These are phyloP conservation scores for Phyto melanocephala DNA, from an alignment of 2,888 invertebrate genomes.

Conservation along the genomic window DNA sequence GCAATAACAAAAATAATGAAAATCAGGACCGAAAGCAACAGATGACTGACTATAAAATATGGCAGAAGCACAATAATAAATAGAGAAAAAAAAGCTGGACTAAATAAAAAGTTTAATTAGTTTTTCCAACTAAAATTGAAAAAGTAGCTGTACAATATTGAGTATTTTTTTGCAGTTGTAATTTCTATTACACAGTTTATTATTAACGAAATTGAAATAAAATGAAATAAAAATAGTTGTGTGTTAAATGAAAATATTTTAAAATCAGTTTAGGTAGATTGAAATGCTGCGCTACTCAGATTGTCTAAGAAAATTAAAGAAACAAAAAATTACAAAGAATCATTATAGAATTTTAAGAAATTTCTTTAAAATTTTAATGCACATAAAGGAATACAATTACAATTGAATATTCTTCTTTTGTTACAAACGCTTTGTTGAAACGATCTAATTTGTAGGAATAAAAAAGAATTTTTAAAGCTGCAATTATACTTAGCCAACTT, in stretches of 20 bases:
- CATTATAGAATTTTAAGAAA: too few species aligned
- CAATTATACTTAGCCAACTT: background rate
- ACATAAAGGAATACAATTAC: too few species aligned
- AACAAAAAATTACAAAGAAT: too few species aligned
- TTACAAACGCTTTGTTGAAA: background rate
- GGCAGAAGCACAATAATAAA: background rate
- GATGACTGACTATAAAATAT: conserved; percentile 49
- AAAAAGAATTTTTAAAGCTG: background rate
- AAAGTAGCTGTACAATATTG: conserved; percentile 53
- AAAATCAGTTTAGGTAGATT: background rate
- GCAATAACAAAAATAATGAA: background rate
- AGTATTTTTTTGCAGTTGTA: conserved; percentile 6
- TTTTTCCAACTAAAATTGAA: conserved; percentile 63
- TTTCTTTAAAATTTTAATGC: too few species aligned
- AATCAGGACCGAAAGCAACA: conserved; percentile 43
- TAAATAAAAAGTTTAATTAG: conserved; percentile 61
- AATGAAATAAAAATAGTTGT: conserved; percentile 19
- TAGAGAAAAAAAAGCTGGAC: background rate
- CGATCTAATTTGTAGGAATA: background rate
- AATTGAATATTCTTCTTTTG: background rate
- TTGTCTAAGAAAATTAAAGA: too few species aligned
- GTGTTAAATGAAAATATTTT: background rate
- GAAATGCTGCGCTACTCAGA: background rate
- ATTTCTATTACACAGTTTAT: conserved; percentile 40
- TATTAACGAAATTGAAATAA: conserved; percentile 33